phyloP scores from a whole-genome alignment of 1,140 invertebrate genomes.

The Choristoneura fumiferana region DNA sequence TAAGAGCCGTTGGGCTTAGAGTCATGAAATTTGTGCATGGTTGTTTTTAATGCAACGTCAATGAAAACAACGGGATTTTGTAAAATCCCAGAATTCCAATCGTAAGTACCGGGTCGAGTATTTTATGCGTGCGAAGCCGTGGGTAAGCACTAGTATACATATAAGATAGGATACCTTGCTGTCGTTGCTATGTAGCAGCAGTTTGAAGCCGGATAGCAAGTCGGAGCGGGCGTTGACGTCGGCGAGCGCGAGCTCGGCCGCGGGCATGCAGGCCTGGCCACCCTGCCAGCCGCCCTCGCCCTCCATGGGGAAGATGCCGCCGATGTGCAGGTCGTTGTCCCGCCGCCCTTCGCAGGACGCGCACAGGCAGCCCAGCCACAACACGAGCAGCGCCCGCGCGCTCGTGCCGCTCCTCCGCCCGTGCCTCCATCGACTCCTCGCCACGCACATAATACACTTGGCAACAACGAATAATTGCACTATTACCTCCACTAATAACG shows the following conservation, averaged over 20 bases:
- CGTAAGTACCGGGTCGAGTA: too few relatives aligned
- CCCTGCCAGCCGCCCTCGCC: conserved; percentile 97
- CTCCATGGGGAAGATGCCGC: conserved; percentile 97
- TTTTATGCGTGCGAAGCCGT: too few relatives aligned
- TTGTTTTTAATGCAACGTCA: too few relatives aligned
- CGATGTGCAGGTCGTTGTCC: conserved; percentile 91
- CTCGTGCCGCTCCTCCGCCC: conserved; percentile 25
- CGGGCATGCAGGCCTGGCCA: conserved; percentile 96
- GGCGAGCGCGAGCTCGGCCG: conserved; percentile 95
- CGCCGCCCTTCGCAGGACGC: conserved; percentile 51
- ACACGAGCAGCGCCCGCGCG: conserved; percentile 41
- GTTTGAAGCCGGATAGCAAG: conserved; percentile 93
- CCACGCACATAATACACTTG: conserved; percentile 58
- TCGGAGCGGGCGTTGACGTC: conserved; percentile 96
- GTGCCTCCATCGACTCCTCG: conserved; percentile 31
- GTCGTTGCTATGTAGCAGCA: conserved; percentile 97
- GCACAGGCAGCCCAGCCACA: conserved; percentile 47
- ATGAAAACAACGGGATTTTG: too few relatives aligned
- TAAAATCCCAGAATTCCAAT: too few relatives aligned
- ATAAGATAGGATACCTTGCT: too few relatives aligned
- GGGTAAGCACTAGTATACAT: too few relatives aligned
- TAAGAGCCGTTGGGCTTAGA: too few relatives aligned
- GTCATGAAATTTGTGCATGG: too few relatives aligned
- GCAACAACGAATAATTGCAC: conserved; percentile 76
- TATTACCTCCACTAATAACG: conserved; percentile 70